Base-by-base conservation (phyloP, 2,797 vertebrate species). In the Molothrus ater region DNA sequence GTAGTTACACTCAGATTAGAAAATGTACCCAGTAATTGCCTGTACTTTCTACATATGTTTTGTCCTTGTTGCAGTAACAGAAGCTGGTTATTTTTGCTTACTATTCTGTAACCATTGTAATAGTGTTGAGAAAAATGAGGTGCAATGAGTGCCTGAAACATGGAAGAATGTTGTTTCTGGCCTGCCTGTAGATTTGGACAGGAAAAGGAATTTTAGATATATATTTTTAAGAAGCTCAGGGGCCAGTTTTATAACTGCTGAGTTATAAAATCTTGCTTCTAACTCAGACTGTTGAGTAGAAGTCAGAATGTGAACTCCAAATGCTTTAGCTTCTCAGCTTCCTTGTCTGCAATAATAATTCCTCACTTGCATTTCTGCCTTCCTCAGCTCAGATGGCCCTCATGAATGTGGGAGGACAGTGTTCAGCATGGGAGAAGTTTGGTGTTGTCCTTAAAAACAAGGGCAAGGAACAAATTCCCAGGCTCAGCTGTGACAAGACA, bases 361-460 rank as follows among this genome's bases (percentile, higher is more conserved):
- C 83, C 63, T 93, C 54, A 16, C 65, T 88, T 90, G 29, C 0
- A 0, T 54, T 51, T 59, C 70, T 92, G 78, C 48, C 45, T 92
- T 88, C 65, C 80, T 90, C 43, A 69, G 90, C 70, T 93, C 80
- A 89, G 68, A 85, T 93, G 80, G 80, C 32, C n/a, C 29, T 89
- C 3, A 2, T 68, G 68, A 80, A 73, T 57, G 84, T 90, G 81
- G 81, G 74, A 95, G 78, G 80, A 56, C 43, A 43, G 59, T 48
- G 28, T 86, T 90, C 80, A 59, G 61, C 50, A 85, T 92, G 72
- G 51, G 50, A 72, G 42, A 80, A 36, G n/a, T 68, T 91, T 80
- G 57, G 25, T 79, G 32, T 32, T 45, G 40, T 94, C 88, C 78
- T 83, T 89, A 79, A 83, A 91, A 83, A 50, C 5, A 57, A 75